A percentile compares a stretch with the other conserved stretches of the same genome.
phyloP scores from a whole-genome alignment of 2,113 vertebrate species.

The Fulmarus glacialis region DNA sequence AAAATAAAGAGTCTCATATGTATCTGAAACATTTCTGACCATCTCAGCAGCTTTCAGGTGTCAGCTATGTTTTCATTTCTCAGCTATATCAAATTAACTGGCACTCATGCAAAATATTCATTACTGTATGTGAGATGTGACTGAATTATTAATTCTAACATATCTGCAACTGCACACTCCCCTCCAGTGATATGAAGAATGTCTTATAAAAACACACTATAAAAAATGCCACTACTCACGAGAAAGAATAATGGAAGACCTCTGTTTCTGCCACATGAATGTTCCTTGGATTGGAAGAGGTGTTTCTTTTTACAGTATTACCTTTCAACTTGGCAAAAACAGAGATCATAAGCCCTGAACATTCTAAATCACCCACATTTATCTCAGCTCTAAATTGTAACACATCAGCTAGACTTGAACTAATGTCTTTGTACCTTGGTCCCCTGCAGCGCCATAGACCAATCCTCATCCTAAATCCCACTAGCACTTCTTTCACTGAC shows the following conservation, averaged over 20 bases:
- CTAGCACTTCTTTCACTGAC: neutral
- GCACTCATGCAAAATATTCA: neutral
- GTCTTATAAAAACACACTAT: neutral
- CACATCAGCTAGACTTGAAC: neutral
- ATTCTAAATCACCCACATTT: neutral
- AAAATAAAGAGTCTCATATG: neutral
- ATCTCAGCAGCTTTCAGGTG: neutral
- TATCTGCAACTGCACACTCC: neutral
- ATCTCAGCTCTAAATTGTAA: neutral
- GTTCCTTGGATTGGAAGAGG: neutral
- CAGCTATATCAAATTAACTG: neutral
- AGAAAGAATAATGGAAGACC: neutral
- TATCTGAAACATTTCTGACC: neutral
- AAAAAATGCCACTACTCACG: neutral
- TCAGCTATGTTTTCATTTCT: neutral
- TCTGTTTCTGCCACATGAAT: neutral
- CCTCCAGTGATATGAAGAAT: neutral
- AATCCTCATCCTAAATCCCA: neutral
- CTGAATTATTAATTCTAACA: neutral
- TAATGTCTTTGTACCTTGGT: neutral
- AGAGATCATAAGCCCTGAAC: neutral
- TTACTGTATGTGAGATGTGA: neutral
- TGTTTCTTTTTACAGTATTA: neutral
- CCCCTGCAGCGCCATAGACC: neutral
- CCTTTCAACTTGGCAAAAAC: neutral